phyloP scores from a whole-genome alignment of 2,888 invertebrate genomes.

The Halocaridina rubra region DNA sequence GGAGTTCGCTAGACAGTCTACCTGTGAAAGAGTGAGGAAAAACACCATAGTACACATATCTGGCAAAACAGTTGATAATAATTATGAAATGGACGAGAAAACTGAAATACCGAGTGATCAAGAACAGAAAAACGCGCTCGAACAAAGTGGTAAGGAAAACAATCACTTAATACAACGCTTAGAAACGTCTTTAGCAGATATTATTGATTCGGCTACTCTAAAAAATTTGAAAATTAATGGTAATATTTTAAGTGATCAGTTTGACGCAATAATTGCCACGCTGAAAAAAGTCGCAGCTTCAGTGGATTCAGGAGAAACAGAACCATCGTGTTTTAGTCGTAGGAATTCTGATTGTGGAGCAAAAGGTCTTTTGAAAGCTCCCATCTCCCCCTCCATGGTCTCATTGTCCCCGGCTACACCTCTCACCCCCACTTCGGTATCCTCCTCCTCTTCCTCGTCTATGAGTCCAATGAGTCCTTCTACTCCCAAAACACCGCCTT shows the following conservation, averaged over 20 bases:
- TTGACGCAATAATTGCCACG: slow-evolving; percentile 62
- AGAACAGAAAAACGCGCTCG: no score
- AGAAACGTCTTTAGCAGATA: slow-evolving; percentile 46
- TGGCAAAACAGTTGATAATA: not conserved
- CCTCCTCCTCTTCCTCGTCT: slow-evolving; percentile 16
- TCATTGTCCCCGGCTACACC: not conserved
- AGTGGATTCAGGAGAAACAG: slow-evolving; percentile 43
- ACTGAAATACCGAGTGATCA: no score
- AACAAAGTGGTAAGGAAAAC: no score
- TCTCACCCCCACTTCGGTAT: not conserved
- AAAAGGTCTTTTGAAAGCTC: not conserved
- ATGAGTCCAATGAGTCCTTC: slow-evolving; percentile 32
- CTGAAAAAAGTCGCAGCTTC: slow-evolving; percentile 62
- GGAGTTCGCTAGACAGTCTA: not conserved
- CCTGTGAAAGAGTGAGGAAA: not conserved
- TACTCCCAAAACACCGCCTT: slow-evolving; percentile 21
- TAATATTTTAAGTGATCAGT: slow-evolving; percentile 53
- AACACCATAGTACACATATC: slow-evolving; percentile 40
- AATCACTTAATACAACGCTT: slow-evolving; percentile 35
- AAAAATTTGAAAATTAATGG: slow-evolving; percentile 53
- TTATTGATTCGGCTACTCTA: slow-evolving; percentile 49
- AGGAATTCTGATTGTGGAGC: slow-evolving; percentile 23
- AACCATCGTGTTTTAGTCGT: slow-evolving; percentile 5
- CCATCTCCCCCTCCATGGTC: not conserved
- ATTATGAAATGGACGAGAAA: not conserved